Evolutionary conservation across 1,140 invertebrate genomes (phyloP).

Genomic region (Heliothis subflexa): DNA sequence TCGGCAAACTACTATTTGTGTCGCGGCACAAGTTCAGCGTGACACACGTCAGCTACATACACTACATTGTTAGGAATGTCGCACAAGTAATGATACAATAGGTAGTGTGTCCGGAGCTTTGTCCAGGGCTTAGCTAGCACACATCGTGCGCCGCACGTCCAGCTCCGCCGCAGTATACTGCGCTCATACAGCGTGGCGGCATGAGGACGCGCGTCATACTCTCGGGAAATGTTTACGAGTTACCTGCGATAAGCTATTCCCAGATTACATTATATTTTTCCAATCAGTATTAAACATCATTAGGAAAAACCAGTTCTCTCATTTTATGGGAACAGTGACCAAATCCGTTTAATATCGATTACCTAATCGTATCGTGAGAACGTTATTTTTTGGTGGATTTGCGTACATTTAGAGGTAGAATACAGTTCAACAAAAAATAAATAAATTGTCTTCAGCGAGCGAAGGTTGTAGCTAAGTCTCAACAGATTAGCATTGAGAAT

Average conservation of each 20-base stretch:
- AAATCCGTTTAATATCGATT: slow-evolving; percentile 21
- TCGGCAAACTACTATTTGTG: no score
- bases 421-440: background rate
- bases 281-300: slow-evolving; percentile 8
- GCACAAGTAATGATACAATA: background rate
- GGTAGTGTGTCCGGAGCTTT: no score
- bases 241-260: background rate
- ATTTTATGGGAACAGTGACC: background rate
- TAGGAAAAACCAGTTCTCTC: background rate
- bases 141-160: no score
- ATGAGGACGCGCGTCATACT: no score
- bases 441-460: no score
- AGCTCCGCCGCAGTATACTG: no score
- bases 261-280: background rate
- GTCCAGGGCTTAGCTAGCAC: no score
- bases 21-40: background rate
- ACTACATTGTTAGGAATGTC: background rate
- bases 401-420: background rate
- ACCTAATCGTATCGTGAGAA: background rate
- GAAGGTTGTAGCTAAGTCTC: background rate
- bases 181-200: no score
- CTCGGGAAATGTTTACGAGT: background rate
- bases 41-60: background rate
- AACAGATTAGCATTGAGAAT: slow-evolving; percentile 2
- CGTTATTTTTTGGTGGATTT: background rate